Conservation (phyloP, 1,140 invertebrate genomes). For the Oryctes rhinoceros region DNA sequence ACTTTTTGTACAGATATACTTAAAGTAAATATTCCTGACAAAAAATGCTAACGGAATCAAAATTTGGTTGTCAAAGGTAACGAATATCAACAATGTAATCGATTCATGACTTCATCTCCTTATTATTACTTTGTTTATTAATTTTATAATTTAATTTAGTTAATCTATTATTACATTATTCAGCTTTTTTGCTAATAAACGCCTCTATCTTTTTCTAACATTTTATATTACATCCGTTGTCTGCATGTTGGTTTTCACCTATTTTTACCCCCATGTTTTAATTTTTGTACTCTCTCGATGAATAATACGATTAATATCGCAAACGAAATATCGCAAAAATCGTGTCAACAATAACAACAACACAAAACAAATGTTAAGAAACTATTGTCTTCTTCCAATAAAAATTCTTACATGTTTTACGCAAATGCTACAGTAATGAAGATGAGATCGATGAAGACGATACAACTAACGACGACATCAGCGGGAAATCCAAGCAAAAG, state of each 20-base stretch:
- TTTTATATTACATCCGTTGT: slow-evolving; percentile 29
- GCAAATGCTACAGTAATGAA: slow-evolving; percentile 54
- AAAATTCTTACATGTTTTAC: neutral
- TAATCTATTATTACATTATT: slow-evolving; percentile 28
- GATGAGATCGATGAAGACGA: slow-evolving; percentile 59
- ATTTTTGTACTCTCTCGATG: too few species aligned
- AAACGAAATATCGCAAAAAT: slow-evolving; percentile 9
- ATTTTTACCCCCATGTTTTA: slow-evolving; percentile 11
- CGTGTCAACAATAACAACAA: neutral
- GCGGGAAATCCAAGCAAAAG: slow-evolving; percentile 52
- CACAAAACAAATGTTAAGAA: neutral
- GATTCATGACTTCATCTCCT: slow-evolving; percentile 6
- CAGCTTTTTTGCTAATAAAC: slow-evolving; percentile 36
- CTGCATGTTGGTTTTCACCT: slow-evolving; percentile 27
- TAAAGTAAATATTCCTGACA: too few species aligned
- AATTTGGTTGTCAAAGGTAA: neutral
- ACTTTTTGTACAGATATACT: too few species aligned
- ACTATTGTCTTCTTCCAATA: neutral
- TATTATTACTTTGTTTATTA: slow-evolving; percentile 20
- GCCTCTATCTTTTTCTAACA: slow-evolving; percentile 26
- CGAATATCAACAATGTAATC: neutral
- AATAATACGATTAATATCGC: neutral
- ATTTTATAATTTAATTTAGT: slow-evolving; percentile 19
- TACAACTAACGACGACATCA: slow-evolving; percentile 56
- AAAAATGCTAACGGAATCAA: too few species aligned